Conservation (phyloP, 2,113 vertebrate genomes). For the Notiomystis cincta region DNA sequence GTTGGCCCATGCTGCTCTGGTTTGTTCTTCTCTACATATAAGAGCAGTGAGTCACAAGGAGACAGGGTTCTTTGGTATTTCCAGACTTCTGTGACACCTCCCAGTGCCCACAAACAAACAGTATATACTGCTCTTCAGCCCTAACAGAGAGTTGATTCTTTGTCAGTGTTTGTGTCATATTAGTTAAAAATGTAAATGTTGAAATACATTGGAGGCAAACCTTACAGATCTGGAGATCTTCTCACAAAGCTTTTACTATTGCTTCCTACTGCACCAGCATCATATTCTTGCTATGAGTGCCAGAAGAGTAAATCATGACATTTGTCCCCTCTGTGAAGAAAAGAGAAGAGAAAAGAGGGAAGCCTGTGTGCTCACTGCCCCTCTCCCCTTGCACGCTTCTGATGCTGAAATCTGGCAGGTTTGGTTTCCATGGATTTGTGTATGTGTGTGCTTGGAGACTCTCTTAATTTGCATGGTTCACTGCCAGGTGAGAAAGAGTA, state of each 20-base stretch:
- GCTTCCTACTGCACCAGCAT: not conserved
- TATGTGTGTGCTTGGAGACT: not conserved
- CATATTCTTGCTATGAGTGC: not conserved
- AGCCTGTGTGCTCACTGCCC: not conserved
- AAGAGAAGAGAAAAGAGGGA: not conserved
- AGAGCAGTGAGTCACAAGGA: not conserved
- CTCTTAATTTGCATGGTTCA: constrained; percentile 30
- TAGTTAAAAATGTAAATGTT: not conserved
- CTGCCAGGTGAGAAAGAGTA: constrained; percentile 42
- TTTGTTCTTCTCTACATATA: not conserved
- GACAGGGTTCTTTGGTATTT: not conserved
- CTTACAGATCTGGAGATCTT: not conserved
- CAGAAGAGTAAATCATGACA: not conserved
- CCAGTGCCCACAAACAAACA: not conserved
- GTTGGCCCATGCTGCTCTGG: not conserved
- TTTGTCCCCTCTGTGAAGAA: not conserved
- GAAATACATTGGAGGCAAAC: not conserved
- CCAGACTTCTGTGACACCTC: not conserved
- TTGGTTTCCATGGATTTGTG: not conserved
- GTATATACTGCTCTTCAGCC: not conserved
- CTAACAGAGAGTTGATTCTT: not conserved
- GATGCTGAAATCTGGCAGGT: constrained; percentile 19
- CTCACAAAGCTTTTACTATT: not conserved
- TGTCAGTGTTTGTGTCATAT: not conserved
- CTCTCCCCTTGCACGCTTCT: not conserved